phyloP scores from a whole-genome alignment of 2,113 vertebrate genomes.

The Numida meleagris region DNA sequence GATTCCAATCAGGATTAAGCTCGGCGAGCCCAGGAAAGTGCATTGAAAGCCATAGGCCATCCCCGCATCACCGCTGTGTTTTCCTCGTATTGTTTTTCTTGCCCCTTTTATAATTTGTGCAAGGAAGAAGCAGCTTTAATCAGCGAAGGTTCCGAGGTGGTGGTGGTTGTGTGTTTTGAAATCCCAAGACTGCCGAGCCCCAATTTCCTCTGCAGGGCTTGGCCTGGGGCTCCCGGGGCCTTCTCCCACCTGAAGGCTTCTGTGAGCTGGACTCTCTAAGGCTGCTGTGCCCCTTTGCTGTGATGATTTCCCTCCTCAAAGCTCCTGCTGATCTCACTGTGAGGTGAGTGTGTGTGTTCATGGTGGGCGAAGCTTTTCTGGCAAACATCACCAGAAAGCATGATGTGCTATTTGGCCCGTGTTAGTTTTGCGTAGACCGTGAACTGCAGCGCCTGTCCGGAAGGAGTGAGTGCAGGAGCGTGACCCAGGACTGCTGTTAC shows the following conservation, averaged over 20 bases:
- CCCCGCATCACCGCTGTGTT: background rate
- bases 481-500: background rate
- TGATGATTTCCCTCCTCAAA: too few relatives aligned
- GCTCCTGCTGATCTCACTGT: too few relatives aligned
- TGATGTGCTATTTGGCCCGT: background rate
- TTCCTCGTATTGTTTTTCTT: background rate
- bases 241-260: too few relatives aligned
- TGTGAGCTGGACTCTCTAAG: too few relatives aligned
- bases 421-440: background rate
- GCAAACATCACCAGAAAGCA: too few relatives aligned
- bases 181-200: too few relatives aligned
- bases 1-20: constrained; percentile 44
- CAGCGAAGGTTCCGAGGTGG: background rate
- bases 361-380: background rate
- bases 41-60: background rate
- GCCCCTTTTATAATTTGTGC: background rate
- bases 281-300: too few relatives aligned
- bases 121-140: background rate
- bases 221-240: too few relatives aligned
- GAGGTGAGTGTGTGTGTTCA: too few relatives aligned
- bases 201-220: too few relatives aligned
- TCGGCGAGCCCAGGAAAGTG: background rate
- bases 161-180: background rate
- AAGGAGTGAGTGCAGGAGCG: background rate
- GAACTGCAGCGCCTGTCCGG: background rate